These are phyloP conservation scores for Telmatochromis bifrenatus DNA, from an alignment of 2,113 vertebrate genomes.

Conservation along the genomic window DNA sequence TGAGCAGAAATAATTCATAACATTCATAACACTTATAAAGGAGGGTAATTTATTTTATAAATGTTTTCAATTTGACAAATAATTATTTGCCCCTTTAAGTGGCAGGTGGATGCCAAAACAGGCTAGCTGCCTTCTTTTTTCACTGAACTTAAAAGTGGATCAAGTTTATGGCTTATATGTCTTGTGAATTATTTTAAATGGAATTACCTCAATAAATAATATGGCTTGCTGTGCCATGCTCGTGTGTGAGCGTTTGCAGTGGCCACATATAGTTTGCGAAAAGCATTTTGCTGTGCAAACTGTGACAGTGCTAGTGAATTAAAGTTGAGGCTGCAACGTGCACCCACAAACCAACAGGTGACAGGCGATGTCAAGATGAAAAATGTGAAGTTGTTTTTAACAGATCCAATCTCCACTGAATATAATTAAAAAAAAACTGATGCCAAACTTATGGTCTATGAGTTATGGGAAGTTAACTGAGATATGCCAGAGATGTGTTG, in stretches of 20 bases:
- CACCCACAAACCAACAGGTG: not conserved
- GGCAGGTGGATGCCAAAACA: not conserved
- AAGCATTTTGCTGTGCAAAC: not conserved
- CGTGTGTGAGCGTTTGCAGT: not conserved
- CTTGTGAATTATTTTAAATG: not conserved
- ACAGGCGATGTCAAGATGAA: not conserved
- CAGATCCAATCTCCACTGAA: not conserved
- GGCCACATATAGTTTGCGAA: not conserved
- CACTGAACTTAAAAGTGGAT: not conserved
- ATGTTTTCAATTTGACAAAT: not conserved
- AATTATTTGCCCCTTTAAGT: not conserved
- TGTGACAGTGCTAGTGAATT: not conserved
- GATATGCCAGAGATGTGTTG: not conserved
- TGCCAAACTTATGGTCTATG: not conserved
- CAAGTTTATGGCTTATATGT: not conserved
- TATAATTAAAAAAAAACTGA: fast-evolving
- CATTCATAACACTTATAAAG: not conserved
- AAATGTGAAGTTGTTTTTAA: not conserved
- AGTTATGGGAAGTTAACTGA: not conserved
- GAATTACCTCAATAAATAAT: not conserved
- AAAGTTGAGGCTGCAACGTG: not conserved
- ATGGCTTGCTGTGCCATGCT: not conserved
- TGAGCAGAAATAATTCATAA: not conserved
- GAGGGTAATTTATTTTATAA: not conserved
- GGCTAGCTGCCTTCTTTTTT: not conserved